These are phyloP conservation scores for Trematomus bernacchii DNA, from an alignment of 2,797 vertebrate genomes.

Conservation along the genomic window DNA sequence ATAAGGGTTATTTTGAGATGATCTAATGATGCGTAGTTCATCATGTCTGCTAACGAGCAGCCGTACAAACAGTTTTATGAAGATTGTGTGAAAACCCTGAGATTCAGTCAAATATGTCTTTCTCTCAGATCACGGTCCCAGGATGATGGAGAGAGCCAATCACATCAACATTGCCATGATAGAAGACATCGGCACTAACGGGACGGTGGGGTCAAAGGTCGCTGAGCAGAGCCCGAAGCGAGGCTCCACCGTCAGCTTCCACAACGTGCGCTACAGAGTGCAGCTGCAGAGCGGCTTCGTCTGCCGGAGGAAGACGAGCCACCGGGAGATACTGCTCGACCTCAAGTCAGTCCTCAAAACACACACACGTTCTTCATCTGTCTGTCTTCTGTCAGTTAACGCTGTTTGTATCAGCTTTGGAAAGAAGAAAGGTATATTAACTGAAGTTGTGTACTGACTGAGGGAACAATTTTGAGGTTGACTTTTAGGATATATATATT, in stretches of 20 bases:
- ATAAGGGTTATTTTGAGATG: too few relatives aligned
- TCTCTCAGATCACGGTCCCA: not conserved
- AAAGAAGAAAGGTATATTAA: too few relatives aligned
- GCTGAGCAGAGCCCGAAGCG: constrained; percentile 38
- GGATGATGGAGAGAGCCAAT: constrained; percentile 62
- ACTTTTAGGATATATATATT: too few relatives aligned
- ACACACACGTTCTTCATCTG: not conserved
- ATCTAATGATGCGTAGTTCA: too few relatives aligned
- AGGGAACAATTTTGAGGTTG: too few relatives aligned
- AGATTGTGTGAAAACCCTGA: not conserved
- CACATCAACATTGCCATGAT: constrained; percentile 79
- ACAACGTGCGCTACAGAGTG: constrained; percentile 83
- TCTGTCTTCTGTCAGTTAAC: constrained; percentile 41
- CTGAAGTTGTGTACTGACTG: not conserved
- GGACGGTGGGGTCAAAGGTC: constrained; percentile 53
- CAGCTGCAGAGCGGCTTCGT: constrained; percentile 65
- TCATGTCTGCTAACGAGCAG: not conserved
- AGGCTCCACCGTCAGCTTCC: constrained; percentile 86
- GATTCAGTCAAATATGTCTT: not conserved
- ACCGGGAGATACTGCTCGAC: constrained; percentile 79
- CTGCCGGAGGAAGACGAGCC: constrained; percentile 59
- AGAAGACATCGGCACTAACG: constrained; percentile 71
- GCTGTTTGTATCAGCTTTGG: not conserved
- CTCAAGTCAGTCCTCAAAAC: constrained; percentile 80
- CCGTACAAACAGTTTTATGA: not conserved